Evolutionary conservation across 2,797 vertebrate genomes (phyloP).

Genomic region (Lophius americanus): DNA sequence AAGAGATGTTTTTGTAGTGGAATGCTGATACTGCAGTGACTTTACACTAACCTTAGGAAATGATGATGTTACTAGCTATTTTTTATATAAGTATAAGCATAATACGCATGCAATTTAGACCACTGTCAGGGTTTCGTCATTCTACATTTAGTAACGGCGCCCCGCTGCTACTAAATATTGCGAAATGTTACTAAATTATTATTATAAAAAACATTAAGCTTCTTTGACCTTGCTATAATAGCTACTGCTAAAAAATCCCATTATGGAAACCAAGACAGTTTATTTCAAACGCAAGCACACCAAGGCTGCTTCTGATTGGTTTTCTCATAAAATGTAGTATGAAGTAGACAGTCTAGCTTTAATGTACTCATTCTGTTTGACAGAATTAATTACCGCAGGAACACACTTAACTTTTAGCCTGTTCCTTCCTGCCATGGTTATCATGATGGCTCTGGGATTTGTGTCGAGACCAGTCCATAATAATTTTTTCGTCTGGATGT

Average conservation of each 20-base stretch:
- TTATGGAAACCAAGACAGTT: not conserved
- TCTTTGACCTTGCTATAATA: too few relatives aligned
- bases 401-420: not conserved
- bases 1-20: too few relatives aligned
- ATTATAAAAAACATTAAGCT: too few relatives aligned
- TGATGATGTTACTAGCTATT: not conserved
- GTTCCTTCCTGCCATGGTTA: not conserved
- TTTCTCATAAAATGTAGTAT: not conserved
- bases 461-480: not conserved
- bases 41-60: too few relatives aligned
- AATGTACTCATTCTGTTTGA: not conserved
- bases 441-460: not conserved
- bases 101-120: not conserved
- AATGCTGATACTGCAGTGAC: too few relatives aligned
- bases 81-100: not conserved
- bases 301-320: too few relatives aligned
- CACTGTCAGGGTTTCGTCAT: too few relatives aligned
- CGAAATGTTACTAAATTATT: too few relatives aligned
- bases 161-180: too few relatives aligned
- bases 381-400: not conserved
- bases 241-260: too few relatives aligned
- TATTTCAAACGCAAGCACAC: too few relatives aligned
- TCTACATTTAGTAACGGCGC: too few relatives aligned
- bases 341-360: not conserved
- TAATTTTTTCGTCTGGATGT: conserved; percentile 24